Evolutionary conservation across 2,888 invertebrate genomes (phyloP), one percentile per base, ranked within the genome.

Genomic region (Lithophane semibrunnea): DNA sequence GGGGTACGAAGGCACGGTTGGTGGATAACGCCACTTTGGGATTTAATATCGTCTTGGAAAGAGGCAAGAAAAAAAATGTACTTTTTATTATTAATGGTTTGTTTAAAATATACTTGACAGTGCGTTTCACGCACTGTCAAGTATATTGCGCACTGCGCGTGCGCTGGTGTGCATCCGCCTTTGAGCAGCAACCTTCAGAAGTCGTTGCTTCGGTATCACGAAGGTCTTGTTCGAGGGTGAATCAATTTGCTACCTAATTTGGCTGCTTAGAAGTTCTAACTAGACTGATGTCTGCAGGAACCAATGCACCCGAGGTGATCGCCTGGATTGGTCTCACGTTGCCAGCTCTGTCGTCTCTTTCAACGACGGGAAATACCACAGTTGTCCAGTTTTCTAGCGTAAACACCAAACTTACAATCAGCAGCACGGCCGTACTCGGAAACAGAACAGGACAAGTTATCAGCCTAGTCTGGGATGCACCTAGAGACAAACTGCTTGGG

Each of bases 21-120:
- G 58, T 77, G 24, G 56, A 65, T n/a, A 70, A 79, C 65, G 3
- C 70, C 10, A 24, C 21, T 49, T 66, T 66, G 21, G 86, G 87
- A 56, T 69, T 72, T n/a, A 75, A 75, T 44, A 61, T 86, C 18
- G n/a, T 78, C 16, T 60, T 86, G 42, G 47, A 79, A 67, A 85
- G 87, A 47, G 78, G 86, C 73, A 69, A 85, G 87, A 64, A 16
- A 12, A 3, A 16, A 37, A 44, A 2, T 13, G 13, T 1, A 24
- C 10, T 47, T 56, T 56, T 56, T n/a, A 18, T 4, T 16, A 13
- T 16, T 10, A 42, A 18, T 21, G 0, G 0, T 18, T 52, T 24
- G 21, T 52, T 42, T 54, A 12, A n/a, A 37, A 29, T 24, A 18
- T 12, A 66, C 37, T 37, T 37, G 37, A 3, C 3, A 37, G 37